Base-by-base conservation (phyloP, 2,113 vertebrate genomes). In the Catagonus wagneri region DNA sequence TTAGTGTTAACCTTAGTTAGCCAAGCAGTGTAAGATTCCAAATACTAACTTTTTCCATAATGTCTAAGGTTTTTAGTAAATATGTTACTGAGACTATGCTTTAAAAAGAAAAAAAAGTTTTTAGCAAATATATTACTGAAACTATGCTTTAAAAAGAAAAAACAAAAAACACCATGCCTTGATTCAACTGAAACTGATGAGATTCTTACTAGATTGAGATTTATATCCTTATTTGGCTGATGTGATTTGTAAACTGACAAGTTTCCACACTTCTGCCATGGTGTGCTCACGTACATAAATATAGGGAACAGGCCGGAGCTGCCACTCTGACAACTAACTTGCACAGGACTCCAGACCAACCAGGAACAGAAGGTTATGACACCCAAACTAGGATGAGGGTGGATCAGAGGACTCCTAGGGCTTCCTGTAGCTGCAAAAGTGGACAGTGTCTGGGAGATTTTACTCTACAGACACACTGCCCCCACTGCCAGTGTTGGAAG, bases 1-100 rank as follows among this genome's bases (percentile, higher is more conserved):
- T 98, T 98, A 98, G 98, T 90, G 32, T 88, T 96, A 71, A 90
- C 39, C n/a, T n/a, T n/a, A n/a, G n/a, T 97, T 80, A 97, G 98
- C 97, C 87, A 94, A 97, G 83, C 27, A 83, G 23, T 75, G 32
- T 80, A 90, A 81, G 78, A 96, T 97, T 91, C 84, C 76, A 95
- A 87, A 11, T 71, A 89, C 39, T 27, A 11, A 95, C 15, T 83
- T 97, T 68, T 14, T 14, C 2, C 4, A 7, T n/a, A 81, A 58
- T 36, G 29, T 6, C 79, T 83, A 36, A 27, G 79, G 6, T 66
- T 83, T 90, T 87, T 36, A 63, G 29, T 23, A 54, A 88, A 56
- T 23, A 16, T 1, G 50, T 81, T 65, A 36, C 61, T 52, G 34
- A 89, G 63, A 50, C 71, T 36, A 50, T 6, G n/a, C 76, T 94